Evolutionary conservation across 2,888 invertebrate genomes (phyloP), one percentile per base, ranked within the genome.

Genomic region (Cryptus viduatorius): DNA sequence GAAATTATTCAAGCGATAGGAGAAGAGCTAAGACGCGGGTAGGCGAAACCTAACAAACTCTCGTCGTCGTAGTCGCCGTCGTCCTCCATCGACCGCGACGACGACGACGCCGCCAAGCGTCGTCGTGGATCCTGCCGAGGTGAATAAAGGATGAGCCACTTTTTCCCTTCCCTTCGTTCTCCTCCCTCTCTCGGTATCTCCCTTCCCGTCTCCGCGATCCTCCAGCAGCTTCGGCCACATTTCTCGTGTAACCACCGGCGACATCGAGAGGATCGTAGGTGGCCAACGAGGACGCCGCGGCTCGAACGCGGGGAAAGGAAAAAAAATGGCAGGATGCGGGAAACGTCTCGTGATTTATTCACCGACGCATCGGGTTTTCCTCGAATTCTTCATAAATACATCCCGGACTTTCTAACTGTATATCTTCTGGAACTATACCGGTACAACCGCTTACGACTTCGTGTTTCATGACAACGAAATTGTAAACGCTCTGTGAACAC

Each of bases 71-170:
- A 56, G 84, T 79, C 65, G 53, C 14, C 64, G 73, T 16, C 19
- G 69, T 50, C 16, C 50, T 76, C 46, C 82, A 82, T 75, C 84
- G 82, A 82, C 84, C 78, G 75, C 82, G 82, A 78, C 82, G 76
- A 76, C 69, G 79, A 78, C 81, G 78, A 78, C 84, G 82, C 71
- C 84, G 84, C 84, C 73, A 75, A 84, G 69, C 82, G 82, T 59
- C 79, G 78, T 79, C 78, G 78, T 76, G 65, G 75, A 82, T 82
- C 82, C 84, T 82, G 69, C 84, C 82, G 84, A 82, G 71, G 84
- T 84, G 88, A 88, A 88, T 90, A 90, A 90, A 89, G 87, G 86
- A 90, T 89, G 89, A 88, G 87, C 89, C 88, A 88, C 89, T 88
- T 87, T 83, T 82, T 86, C 83, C 75, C 61, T 46, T 67, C 29